A percentile compares a stretch with the other conserved stretches of the same genome.
Conservation (phyloP, 1,140 invertebrate genomes). For the Aethina tumida region DNA sequence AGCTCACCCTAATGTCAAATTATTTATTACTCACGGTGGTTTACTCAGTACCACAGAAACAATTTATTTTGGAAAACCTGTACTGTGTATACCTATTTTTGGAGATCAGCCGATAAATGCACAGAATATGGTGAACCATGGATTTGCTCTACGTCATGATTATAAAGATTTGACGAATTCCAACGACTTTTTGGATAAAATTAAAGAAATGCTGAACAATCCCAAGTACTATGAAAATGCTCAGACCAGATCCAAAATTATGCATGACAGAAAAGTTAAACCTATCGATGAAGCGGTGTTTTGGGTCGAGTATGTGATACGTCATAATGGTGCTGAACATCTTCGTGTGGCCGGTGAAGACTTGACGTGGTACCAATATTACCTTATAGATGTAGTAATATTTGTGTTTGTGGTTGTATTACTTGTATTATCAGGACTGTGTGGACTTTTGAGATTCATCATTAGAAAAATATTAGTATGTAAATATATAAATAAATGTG, state of each 20-base stretch:
- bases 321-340: slow-evolving; percentile 48
- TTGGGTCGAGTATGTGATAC: slow-evolving; percentile 58
- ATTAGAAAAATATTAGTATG: no score
- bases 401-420: slow-evolving; percentile 9
- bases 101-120: slow-evolving; percentile 22
- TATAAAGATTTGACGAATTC: no score
- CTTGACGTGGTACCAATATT: slow-evolving; percentile 24
- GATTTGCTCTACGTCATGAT: no score
- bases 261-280: slow-evolving; percentile 41
- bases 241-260: slow-evolving; percentile 39
- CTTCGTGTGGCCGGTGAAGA: slow-evolving; percentile 18
- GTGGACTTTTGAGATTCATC: no score
- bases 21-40: slow-evolving; percentile 44
- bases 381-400: slow-evolving; percentile 15
- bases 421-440: not conserved
- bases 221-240: slow-evolving; percentile 31
- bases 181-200: no score
- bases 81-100: slow-evolving; percentile 33
- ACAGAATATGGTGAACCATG: slow-evolving; percentile 15
- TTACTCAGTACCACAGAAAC: slow-evolving; percentile 39
- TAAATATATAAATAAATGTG: no score
- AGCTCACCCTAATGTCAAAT: slow-evolving; percentile 23
- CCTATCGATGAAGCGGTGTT: slow-evolving; percentile 52
- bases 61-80: slow-evolving; percentile 37
- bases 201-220: no score